Evolutionary conservation across 2,888 invertebrate species (phyloP).

Genomic region (Agrochola circellaris): DNA sequence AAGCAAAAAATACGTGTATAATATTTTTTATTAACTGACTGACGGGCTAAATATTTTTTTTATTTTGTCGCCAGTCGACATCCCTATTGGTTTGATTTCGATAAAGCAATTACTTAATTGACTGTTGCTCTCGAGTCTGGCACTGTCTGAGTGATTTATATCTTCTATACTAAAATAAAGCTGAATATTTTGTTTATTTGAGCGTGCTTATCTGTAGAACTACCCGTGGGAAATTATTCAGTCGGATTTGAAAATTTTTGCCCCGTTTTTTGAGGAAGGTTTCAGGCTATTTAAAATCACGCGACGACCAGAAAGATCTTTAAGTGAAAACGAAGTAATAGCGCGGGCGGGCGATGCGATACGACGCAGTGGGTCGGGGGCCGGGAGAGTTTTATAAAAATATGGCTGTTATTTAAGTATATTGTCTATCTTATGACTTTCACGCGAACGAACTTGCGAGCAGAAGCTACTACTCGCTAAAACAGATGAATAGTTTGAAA

Average conservation of each 20-base stretch:
- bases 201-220: background rate
- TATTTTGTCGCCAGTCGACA: no score
- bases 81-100: constrained; percentile 35
- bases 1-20: no score
- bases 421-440: background rate
- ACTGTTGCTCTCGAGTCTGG: constrained; percentile 12
- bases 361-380: background rate
- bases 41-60: no score
- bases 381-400: background rate
- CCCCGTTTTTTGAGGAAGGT: background rate
- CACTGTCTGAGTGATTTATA: constrained; percentile 17
- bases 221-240: no score
- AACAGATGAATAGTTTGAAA: constrained; percentile 12
- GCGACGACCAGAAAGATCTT: background rate
- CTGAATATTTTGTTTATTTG: background rate
- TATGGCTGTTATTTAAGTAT: no score
- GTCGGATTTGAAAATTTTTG: background rate
- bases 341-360: no score
- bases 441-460: background rate
- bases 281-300: background rate
- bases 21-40: no score
- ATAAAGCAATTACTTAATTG: constrained; percentile 44
- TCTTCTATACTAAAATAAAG: background rate
- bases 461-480: constrained; percentile 8
- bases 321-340: no score